Percentiles rank a stretch among this genome's conserved stretches.
Evolutionary conservation across 2,113 vertebrate genomes (phyloP).

Genomic region (Halcyon malimbica): DNA sequence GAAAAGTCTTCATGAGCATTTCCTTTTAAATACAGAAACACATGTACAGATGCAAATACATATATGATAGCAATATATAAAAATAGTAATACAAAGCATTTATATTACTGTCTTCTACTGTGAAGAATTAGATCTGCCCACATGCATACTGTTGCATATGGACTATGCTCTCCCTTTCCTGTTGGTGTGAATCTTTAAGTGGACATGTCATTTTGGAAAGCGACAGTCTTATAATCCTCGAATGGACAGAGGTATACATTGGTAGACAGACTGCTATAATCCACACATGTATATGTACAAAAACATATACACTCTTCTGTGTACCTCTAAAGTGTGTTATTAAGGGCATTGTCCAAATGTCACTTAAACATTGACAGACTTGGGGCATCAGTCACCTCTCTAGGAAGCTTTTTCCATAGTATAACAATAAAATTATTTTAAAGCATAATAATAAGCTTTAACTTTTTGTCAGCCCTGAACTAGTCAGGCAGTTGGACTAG

Average conservation of each 20-base stretch:
- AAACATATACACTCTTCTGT: not conserved
- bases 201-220: not conserved
- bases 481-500: not conserved
- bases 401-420: not conserved
- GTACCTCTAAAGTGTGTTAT: not conserved
- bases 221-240: not conserved
- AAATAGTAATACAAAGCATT: not conserved
- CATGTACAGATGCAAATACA: not conserved
- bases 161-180: not conserved
- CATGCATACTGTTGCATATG: accelerated
- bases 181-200: not conserved
- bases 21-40: not conserved
- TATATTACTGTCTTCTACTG: not conserved
- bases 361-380: not conserved
- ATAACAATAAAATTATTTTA: not conserved
- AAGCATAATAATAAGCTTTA: not conserved
- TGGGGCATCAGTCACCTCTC: not conserved
- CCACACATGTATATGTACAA: not conserved
- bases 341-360: not conserved
- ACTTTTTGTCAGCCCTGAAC: not conserved
- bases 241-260: not conserved
- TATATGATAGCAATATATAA: not conserved
- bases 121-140: not conserved
- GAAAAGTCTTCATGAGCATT: not conserved
- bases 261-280: not conserved